Evolutionary conservation across 1,140 invertebrate species (phyloP), one percentile per base, ranked within the genome.

Genomic region (Rhynchophorus ferrugineus): DNA sequence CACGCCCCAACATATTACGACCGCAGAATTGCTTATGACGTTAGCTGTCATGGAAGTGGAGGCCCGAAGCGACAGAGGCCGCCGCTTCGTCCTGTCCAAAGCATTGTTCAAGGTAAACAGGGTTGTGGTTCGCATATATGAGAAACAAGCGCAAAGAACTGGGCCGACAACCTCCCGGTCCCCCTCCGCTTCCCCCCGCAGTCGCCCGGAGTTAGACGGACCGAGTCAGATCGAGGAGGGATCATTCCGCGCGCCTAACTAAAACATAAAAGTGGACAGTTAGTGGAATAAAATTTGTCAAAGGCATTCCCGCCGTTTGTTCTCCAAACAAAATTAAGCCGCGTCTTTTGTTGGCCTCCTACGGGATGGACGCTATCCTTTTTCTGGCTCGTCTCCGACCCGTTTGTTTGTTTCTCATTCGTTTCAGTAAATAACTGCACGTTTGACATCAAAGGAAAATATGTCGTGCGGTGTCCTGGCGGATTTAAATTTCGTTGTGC

Each of bases 1-100:
- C 13, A 19, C 13, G 5, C 37, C 5, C 37, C 18, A 14, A 7
- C 37, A 19, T 14, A 38, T 14, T 19, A 19, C 37, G 17, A 38
- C 37, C 37, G 37, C 37, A 38, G 17, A 14, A 38, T 38, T 38
- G 37, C 37, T 38, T 38, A 38, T 38, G 37, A 38, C 37, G 37
- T 38, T 19, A 38, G 13, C 37, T 38, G 37, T 38, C 37, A 38
- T 19, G 13, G 17, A 38, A 38, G 37, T 38, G 13, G 17, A 5
- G 37, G 13, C 37, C 37, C 5, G 5, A 3, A 13, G 37, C 37
- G 37, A 38, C 37, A 13, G 17, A 7, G 37, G 17, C 37, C 18
- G 37, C 13, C 13, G 5, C 13, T 13, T 13, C 5, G n/a, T 5
- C 13, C 18, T n/a, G n/a, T n/a, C 13, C 13, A 38, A 38, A 38